These are phyloP conservation scores for Spondyliosoma cantharus DNA, from an alignment of 2,797 vertebrate species.

Conservation along the genomic window DNA sequence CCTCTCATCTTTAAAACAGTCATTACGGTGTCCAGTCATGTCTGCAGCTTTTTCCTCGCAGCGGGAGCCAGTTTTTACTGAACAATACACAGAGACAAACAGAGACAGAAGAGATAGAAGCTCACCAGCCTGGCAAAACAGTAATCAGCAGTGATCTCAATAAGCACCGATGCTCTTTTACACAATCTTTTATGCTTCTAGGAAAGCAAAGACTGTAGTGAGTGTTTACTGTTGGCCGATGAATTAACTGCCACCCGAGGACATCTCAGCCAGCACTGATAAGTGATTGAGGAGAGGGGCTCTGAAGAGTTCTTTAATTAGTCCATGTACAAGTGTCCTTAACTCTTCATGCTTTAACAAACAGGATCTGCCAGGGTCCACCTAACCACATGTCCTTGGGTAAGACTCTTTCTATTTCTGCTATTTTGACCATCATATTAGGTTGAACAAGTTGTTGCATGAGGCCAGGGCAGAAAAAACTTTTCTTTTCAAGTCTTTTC, in stretches of 20 bases:
- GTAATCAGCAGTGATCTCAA: constrained; percentile 22
- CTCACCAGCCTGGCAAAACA: constrained; percentile 22
- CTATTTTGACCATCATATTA: not conserved
- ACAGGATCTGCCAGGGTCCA: not conserved
- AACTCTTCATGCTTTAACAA: not conserved
- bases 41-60: constrained; percentile 15
- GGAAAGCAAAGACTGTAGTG: not conserved
- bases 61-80: not conserved
- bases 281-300: not conserved
- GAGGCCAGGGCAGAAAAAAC: too few species aligned
- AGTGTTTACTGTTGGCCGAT: not conserved
- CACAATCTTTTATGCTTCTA: constrained; percentile 8
- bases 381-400: not conserved
- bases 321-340: constrained; percentile 1
- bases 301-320: not conserved
- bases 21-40: constrained; percentile 9
- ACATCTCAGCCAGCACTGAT: not conserved
- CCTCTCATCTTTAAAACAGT: constrained; percentile 9
- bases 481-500: too few species aligned
- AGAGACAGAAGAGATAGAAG: not conserved
- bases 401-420: not conserved
- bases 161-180: constrained; percentile 3
- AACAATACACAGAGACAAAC: not conserved
- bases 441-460: not conserved
- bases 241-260: not conserved